Evolutionary conservation across 2,797 vertebrate species (phyloP).

Genomic region (Xenentodon cancila): DNA sequence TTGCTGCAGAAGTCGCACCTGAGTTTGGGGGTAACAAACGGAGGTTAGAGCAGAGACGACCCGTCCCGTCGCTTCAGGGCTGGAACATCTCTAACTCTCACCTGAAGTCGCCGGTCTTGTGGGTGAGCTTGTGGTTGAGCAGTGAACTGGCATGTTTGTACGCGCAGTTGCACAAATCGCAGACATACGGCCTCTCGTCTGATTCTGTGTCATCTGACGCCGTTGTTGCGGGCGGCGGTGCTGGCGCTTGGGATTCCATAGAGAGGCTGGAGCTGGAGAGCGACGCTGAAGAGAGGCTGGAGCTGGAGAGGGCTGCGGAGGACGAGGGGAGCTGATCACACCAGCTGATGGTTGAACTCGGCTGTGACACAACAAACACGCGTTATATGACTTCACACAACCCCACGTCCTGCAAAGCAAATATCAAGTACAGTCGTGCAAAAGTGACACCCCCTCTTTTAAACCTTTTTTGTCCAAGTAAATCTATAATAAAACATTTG

Average conservation of each 20-base stretch:
- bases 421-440: too few species aligned
- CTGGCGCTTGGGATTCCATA: constrained; percentile 64
- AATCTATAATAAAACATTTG: too few species aligned
- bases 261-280: constrained; percentile 73
- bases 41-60: constrained; percentile 2
- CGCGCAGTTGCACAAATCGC: constrained; percentile 85
- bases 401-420: too few species aligned
- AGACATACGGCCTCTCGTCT: constrained; percentile 83
- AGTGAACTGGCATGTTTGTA: constrained; percentile 88
- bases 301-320: constrained; percentile 62
- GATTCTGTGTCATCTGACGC: constrained; percentile 74
- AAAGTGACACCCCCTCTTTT: too few species aligned
- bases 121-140: constrained; percentile 88
- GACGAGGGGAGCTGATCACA: constrained; percentile 76
- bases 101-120: constrained; percentile 84
- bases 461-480: too few species aligned
- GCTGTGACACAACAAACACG: constrained; percentile 45
- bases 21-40: background rate
- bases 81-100: constrained; percentile 41
- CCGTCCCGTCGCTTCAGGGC: too few species aligned
- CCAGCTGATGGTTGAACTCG: constrained; percentile 79
- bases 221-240: constrained; percentile 18
- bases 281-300: constrained; percentile 70
- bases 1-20: constrained; percentile 81
- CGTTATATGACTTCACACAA: background rate